A percentile compares a stretch with the other conserved stretches of the same genome.
phyloP scores from a whole-genome alignment of 2,797 vertebrate species.

The Telmatherina bonti region DNA sequence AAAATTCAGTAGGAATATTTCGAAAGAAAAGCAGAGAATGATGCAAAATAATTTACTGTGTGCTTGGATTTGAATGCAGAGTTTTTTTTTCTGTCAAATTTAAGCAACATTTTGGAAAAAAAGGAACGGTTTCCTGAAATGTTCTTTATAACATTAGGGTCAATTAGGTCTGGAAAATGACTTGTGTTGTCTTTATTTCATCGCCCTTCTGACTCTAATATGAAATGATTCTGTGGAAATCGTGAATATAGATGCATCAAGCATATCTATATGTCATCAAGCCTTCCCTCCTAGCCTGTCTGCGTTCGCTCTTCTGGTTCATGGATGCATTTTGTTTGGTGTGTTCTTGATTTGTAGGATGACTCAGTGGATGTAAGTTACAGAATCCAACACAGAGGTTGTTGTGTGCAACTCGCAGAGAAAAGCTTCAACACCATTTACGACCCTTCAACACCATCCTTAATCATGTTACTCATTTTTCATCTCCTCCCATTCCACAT shows the following conservation, averaged over 20 bases:
- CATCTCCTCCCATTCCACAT: constrained; percentile 14
- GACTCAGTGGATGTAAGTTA: background rate
- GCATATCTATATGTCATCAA: constrained; percentile 32
- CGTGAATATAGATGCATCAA: constrained; percentile 49
- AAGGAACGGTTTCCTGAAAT: background rate
- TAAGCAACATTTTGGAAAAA: background rate
- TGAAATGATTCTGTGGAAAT: constrained; percentile 57
- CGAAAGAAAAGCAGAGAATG: no score
- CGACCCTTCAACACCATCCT: constrained; percentile 11
- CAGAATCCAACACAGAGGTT: background rate
- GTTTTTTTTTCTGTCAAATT: no score
- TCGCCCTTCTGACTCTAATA: constrained; percentile 8
- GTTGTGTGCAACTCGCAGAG: background rate
- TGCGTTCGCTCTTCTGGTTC: background rate
- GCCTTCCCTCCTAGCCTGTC: constrained; percentile 23
- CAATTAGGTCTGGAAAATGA: background rate
- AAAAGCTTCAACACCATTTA: constrained; percentile 24
- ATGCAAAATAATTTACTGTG: no score
- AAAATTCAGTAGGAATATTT: no score
- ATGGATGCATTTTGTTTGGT: background rate
- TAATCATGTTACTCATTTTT: constrained; percentile 16
- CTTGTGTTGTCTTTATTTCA: background rate
- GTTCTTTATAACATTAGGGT: background rate
- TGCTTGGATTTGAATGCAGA: background rate
- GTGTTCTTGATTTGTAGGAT: constrained; percentile 9